phyloP scores from a whole-genome alignment of 1,140 invertebrate genomes.

The Lepidurus arcticus region DNA sequence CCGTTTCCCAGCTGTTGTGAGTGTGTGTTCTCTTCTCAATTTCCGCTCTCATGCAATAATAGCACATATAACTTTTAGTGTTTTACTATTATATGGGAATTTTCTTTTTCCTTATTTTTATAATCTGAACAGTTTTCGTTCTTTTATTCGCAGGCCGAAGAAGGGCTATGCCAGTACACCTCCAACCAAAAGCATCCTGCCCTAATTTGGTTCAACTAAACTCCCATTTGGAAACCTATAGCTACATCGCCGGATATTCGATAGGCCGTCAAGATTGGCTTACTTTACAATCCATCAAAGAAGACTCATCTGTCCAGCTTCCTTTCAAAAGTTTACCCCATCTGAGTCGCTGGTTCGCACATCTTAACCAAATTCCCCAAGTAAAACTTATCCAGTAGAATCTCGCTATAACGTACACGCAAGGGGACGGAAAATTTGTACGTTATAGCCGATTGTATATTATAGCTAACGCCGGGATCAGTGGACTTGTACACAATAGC shows the following conservation, averaged over 20 bases:
- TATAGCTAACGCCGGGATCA: too few relatives aligned
- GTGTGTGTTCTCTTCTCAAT: too few relatives aligned
- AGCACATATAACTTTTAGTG: too few relatives aligned
- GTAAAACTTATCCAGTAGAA: neutral
- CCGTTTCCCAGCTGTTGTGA: too few relatives aligned
- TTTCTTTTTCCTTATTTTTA: neutral
- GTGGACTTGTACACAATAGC: too few relatives aligned
- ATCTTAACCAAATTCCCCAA: neutral
- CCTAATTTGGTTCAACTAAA: slow-evolving; percentile 6
- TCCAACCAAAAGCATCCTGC: neutral
- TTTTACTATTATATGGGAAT: too few relatives aligned
- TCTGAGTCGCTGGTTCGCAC: neutral
- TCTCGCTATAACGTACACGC: neutral
- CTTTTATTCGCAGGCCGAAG: neutral
- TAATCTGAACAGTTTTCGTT: neutral
- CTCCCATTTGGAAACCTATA: slow-evolving; percentile 1
- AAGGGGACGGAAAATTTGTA: too few relatives aligned
- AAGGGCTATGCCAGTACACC: neutral
- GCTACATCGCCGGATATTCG: neutral
- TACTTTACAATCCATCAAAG: neutral
- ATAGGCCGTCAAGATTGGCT: neutral
- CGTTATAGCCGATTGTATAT: too few relatives aligned
- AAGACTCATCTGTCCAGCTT: neutral
- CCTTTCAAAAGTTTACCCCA: neutral
- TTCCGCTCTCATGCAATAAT: too few relatives aligned